Evolutionary conservation across 1,140 invertebrate genomes (phyloP).

Genomic region (Matsumurasca onukii): DNA sequence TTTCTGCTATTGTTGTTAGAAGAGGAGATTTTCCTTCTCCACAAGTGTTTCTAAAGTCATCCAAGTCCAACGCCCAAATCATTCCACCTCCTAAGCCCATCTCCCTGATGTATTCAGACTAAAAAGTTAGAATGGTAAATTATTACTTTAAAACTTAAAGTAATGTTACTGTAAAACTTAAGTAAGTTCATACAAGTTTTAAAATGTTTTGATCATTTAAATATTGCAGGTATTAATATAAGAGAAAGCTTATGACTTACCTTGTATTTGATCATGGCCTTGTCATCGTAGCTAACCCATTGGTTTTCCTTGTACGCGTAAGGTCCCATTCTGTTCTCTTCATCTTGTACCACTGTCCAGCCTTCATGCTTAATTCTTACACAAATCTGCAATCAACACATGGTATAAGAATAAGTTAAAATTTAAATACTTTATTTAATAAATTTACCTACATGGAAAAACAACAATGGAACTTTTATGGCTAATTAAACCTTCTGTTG

Average conservation of each 20-base stretch:
- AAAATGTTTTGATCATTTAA: too few relatives aligned
- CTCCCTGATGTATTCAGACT: slow-evolving; percentile 68
- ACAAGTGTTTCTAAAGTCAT: slow-evolving; percentile 60
- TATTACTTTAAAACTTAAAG: too few relatives aligned
- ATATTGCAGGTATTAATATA: too few relatives aligned
- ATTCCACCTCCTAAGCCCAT: slow-evolving; percentile 82
- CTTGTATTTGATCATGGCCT: slow-evolving; percentile 74
- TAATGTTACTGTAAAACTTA: too few relatives aligned
- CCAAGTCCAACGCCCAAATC: slow-evolving; percentile 81
- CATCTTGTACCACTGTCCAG: slow-evolving; percentile 79
- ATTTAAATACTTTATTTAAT: too few relatives aligned
- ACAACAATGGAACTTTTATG: too few relatives aligned
- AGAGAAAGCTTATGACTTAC: too few relatives aligned
- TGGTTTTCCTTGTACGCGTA: slow-evolving; percentile 83
- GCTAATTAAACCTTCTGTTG: too few relatives aligned
- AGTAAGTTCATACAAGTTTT: too few relatives aligned
- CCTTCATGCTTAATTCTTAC: slow-evolving; percentile 69
- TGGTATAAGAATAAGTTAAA: too few relatives aligned
- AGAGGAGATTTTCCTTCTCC: slow-evolving; percentile 74
- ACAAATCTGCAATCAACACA: slow-evolving; percentile 75
- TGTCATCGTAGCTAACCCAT: slow-evolving; percentile 89
- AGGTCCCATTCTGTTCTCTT: slow-evolving; percentile 74
- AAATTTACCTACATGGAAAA: too few relatives aligned
- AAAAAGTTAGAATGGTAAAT: slow-evolving; percentile 29
- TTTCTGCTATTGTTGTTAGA: slow-evolving; percentile 66